These are phyloP conservation scores for Petrocephalus zakoni DNA, from an alignment of 2,113 vertebrate species.

Conservation along the genomic window DNA sequence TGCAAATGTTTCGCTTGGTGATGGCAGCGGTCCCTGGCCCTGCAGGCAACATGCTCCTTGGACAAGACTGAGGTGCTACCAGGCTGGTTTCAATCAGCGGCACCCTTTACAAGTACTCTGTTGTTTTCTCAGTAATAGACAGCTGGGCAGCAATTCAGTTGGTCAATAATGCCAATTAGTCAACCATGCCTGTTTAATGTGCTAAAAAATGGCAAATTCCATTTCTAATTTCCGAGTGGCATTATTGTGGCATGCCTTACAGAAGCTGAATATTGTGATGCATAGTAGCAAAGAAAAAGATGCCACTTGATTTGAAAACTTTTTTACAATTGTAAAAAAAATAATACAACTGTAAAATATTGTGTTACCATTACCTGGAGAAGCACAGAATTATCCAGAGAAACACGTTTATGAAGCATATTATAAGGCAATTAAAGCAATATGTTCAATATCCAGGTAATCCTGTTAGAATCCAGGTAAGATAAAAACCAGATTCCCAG, in stretches of 20 bases:
- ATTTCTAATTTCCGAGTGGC: neutral
- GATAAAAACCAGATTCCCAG: conserved; percentile 41
- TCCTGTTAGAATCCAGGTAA: conserved; percentile 40
- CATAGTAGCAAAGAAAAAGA: conserved; percentile 25
- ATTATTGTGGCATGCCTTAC: conserved; percentile 10
- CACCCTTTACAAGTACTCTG: conserved; percentile 30
- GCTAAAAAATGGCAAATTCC: conserved; percentile 12
- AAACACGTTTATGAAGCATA: conserved; percentile 39
- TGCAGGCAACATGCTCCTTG: neutral
- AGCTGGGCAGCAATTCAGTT: conserved; percentile 34
- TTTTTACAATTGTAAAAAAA: neutral
- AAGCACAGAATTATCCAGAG: neutral
- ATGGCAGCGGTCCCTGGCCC: conserved; percentile 12
- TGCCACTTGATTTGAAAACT: neutral
- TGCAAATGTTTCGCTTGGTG: neutral
- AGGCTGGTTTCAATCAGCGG: conserved; percentile 27
- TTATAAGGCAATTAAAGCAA: conserved; percentile 43
- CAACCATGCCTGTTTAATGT: conserved; percentile 31
- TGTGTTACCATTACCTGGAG: neutral
- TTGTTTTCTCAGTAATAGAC: conserved; percentile 22
- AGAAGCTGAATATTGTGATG: conserved; percentile 20
- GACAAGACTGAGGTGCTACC: conserved; percentile 17
- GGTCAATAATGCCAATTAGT: conserved; percentile 35
- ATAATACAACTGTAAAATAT: neutral
- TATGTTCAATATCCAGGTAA: conserved; percentile 31